Conservation (phyloP, 2,113 vertebrate species). For the Perca flavescens region DNA sequence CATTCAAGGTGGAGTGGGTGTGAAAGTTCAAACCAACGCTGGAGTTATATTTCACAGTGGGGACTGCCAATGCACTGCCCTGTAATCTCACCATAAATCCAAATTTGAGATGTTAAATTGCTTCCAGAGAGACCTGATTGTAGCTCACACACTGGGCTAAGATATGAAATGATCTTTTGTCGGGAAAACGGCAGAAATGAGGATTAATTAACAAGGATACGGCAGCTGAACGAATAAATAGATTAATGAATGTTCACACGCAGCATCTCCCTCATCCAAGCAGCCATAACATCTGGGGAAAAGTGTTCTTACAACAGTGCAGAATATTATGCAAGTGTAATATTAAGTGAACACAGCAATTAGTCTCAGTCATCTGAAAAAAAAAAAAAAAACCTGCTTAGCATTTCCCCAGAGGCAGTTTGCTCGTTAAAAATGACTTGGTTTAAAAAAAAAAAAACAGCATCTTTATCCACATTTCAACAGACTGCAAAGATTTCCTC, state of each 20-base stretch:
- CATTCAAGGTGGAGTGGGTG: conserved; percentile 20
- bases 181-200: conserved; percentile 13
- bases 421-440: conserved; percentile 29
- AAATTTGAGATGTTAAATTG: conserved; percentile 6
- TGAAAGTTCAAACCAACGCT: conserved; percentile 31
- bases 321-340: conserved; percentile 25
- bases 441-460: conserved; percentile 16
- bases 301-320: not conserved
- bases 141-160: not conserved
- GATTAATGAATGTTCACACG: conserved; percentile 7
- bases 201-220: conserved; percentile 23
- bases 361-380: not conserved
- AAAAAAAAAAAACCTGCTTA: not conserved
- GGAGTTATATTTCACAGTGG: conserved; percentile 24
- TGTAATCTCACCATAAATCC: conserved; percentile 46
- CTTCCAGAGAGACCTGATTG: not conserved
- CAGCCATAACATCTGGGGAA: not conserved
- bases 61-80: conserved; percentile 13
- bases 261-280: not conserved
- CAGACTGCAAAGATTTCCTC: conserved; percentile 35
- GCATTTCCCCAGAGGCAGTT: conserved; percentile 24
- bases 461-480: conserved; percentile 27
- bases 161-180: conserved; percentile 39
- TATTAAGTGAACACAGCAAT: conserved; percentile 20
- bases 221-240: not conserved